Evolutionary conservation across 2,113 vertebrate species (phyloP), one percentile per base, ranked within the genome.

Genomic region (Copsychus sechellarum): DNA sequence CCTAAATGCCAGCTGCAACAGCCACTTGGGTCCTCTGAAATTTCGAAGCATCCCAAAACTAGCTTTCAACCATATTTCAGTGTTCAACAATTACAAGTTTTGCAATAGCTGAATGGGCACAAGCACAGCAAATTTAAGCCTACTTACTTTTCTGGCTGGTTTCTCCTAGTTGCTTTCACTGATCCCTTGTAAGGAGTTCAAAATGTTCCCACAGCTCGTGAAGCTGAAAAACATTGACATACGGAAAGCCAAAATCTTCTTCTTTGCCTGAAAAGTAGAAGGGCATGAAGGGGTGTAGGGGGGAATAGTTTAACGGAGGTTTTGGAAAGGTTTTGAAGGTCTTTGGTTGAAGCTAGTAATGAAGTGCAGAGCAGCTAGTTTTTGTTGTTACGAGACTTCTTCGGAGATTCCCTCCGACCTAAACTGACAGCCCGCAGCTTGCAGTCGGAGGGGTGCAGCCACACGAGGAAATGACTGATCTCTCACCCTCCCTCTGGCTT

Each of bases 231-330:
- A 64, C 8, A 76, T 40, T 2, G 79, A 65, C 62, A 45, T 0
- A 8, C 16, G 21, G 58, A 72, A 77, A 86, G 53, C 7, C 34
- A 71, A 29, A 34, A 14, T 7, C 17, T 51, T 28, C 26, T 12
- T 24, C 33, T 47, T 19, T 42, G 51, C 21, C 51, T 51, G 73
- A 71, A 74, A 58, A 60, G 0, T 12, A 12, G 2, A 51, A 19
- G 17, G 5, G 4, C 24, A 8, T 14, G n/a, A 61, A 57, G 2
- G 6, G 21, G 10, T 4, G 22, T 13, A 31, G 1, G 7, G 5
- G 6, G 19, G 8, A 8, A 38, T 3, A 40, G 36, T 8, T 74
- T 23, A 42, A 0, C 2, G 3, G 23, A 28, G 26, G 7, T 29
- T 78, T 47, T 29, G 26, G 29, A 40, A 26, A 36, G 17, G 20